Base-by-base conservation (phyloP, 1,140 invertebrate species). In the Leguminivora glycinivorella region DNA sequence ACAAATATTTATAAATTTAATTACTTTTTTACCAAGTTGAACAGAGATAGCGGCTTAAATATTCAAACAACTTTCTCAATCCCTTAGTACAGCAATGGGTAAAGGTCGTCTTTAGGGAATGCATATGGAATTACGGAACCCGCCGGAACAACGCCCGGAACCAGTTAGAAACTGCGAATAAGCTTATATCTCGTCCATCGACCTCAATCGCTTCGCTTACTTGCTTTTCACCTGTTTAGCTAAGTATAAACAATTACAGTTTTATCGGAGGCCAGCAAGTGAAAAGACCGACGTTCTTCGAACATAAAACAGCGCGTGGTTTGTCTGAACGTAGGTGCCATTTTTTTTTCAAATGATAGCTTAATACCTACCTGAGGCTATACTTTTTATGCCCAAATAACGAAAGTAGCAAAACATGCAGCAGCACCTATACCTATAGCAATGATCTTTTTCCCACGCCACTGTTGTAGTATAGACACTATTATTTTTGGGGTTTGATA, bases 161-260 rank as follows among this genome's bases (percentile, higher is more conserved):
- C 58, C 58, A 17, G 58, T 63, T 63, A 63, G 58, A 63, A 63
- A 63, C 31, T 26, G 58, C 58, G 25, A 63, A 29, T 63, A 63
- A 29, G 58, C 56, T 63, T 34, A 29, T 63, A 63, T 63, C 58
- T 17, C 7, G 58, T 34, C 7, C 58, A 63, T 63, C 58, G 26
- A 63, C 58, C 58, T 63, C 58, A 31, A 63, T 63, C 7, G 5
- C 26, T 31, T 63, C 58, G 58, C 58, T 31, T 43, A 38, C 40
- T 43, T 17, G 26, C 25, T 17, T 63, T 63, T 34, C 58, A 63
- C 58, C 58, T 63, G 58, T 63, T 63, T 26, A n/a, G 24, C 24
- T 47, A 22, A 52, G 43, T 19, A 52, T 52, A 52, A 52, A 52
- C 43, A 52, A 52, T 52, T 52, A 52, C 47, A n/a, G 43, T 52